Evolutionary conservation across 1,140 invertebrate species (phyloP), one percentile per base, ranked within the genome.

Genomic region (Plectrocnemia conspersa): DNA sequence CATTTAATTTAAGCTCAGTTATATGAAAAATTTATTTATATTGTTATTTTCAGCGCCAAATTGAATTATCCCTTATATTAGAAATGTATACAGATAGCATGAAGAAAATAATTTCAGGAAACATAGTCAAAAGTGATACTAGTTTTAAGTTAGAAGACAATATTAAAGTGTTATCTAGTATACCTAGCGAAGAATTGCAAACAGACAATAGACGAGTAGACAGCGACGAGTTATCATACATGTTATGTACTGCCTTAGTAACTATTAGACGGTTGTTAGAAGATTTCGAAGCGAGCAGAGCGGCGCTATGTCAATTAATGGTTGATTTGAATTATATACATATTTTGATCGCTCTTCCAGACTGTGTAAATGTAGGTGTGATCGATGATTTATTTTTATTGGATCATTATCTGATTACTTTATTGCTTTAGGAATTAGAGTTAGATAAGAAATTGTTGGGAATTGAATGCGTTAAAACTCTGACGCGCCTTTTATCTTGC

Each of bases 41-140:
- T 44, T 9, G 6, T 19, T 4, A 44, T 44, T 64, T 70, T 10
- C 62, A 82, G 79, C 69, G 80, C 53, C 80, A 82, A 70, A 77
- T 82, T 58, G 80, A 82, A 59, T 69, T 82, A 38, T 66, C 69
- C 44, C 74, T 77, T 22, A 68, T 82, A 38, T 70, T 82, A 36
- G 74, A 80, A 64, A 74, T 74, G 44, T 80, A 77, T 65, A 62
- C 65, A 76, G 69, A 70, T 72, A 68, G 58, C 27, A 44, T 61
- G 27, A 54, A 52, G 49, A 55, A 64, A 46, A 40, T 47, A 10
- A 52, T 61, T 22, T 57, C 55, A 21, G 33, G 41, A 40, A 33
- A 25, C 27, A 48, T 54, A 54, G 32, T 49, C 40, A 57, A 59
- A 54, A 50, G 59, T 54, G 52, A 61, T 61, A 61, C 27, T 61